Conservation (phyloP, 1,140 invertebrate species). For the Bombus sylvicola region DNA sequence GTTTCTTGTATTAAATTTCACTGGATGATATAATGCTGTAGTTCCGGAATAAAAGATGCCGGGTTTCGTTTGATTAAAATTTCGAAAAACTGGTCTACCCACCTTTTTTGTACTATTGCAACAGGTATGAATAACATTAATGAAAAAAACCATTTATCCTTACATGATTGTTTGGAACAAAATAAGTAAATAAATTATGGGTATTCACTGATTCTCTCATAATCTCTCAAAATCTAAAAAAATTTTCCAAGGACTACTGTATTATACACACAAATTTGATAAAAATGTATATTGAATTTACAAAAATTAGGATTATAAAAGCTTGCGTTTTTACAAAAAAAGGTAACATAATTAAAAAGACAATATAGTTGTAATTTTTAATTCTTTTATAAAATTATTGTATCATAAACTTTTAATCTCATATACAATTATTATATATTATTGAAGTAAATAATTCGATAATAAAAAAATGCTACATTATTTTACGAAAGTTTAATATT, state of each 20-base stretch:
- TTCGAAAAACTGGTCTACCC: not conserved
- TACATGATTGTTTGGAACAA: not conserved
- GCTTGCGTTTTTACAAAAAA: not conserved
- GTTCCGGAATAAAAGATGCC: not conserved
- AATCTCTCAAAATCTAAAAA: not conserved
- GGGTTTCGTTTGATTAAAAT: not conserved
- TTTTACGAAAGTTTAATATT: not conserved
- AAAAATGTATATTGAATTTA: slow-evolving; percentile 14
- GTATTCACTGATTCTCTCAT: not conserved
- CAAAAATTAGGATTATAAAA: not conserved
- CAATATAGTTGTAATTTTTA: not conserved
- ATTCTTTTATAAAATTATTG: not conserved
- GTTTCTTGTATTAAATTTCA: not conserved
- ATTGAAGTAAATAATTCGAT: not conserved
- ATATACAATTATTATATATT: slow-evolving; percentile 11
- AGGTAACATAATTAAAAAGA: slow-evolving; percentile 1
- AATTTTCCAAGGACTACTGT: not conserved
- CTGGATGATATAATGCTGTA: not conserved
- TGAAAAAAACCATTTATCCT: not conserved
- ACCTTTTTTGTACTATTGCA: not conserved
- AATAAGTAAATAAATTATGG: not conserved
- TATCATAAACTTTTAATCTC: not conserved
- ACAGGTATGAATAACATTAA: not conserved
- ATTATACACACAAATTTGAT: not conserved
- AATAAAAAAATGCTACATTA: not conserved